Conservation (phyloP, 2,797 vertebrate genomes). For the Halcyon badia region DNA sequence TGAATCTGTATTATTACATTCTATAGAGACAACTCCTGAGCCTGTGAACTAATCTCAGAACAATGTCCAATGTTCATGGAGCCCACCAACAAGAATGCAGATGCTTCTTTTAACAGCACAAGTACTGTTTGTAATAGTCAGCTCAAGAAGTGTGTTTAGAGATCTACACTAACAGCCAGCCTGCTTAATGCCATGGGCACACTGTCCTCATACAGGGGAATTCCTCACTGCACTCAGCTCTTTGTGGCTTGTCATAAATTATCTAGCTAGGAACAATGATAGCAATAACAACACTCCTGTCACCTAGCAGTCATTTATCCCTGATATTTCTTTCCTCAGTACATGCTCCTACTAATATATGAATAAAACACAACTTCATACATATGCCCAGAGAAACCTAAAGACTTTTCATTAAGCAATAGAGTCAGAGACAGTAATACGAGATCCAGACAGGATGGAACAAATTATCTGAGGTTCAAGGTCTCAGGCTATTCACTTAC, state of each 20-base stretch:
- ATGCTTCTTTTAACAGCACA: not conserved
- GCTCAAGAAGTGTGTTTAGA: not conserved
- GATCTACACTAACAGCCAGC: not conserved
- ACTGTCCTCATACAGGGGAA: accelerated
- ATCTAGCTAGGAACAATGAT: not conserved
- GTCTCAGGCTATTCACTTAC: not conserved
- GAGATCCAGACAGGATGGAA: not conserved
- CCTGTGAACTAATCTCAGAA: not conserved
- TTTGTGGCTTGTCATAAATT: not conserved
- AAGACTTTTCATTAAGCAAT: not conserved
- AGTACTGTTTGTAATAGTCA: not conserved
- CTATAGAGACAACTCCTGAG: not conserved
- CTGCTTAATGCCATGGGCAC: not conserved
- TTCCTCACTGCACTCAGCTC: not conserved
- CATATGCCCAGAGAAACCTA: not conserved
- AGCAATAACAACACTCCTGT: not conserved
- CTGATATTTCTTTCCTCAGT: not conserved
- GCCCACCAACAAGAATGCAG: not conserved
- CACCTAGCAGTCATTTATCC: not conserved
- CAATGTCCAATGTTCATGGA: not conserved
- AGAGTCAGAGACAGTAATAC: not conserved
- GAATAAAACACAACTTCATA: not conserved
- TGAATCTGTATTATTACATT: not conserved
- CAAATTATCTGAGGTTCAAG: not conserved
- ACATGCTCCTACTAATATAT: not conserved